These are phyloP conservation scores for Ethmia dodecea DNA, from an alignment of 2,888 invertebrate genomes.

Conservation along the genomic window DNA sequence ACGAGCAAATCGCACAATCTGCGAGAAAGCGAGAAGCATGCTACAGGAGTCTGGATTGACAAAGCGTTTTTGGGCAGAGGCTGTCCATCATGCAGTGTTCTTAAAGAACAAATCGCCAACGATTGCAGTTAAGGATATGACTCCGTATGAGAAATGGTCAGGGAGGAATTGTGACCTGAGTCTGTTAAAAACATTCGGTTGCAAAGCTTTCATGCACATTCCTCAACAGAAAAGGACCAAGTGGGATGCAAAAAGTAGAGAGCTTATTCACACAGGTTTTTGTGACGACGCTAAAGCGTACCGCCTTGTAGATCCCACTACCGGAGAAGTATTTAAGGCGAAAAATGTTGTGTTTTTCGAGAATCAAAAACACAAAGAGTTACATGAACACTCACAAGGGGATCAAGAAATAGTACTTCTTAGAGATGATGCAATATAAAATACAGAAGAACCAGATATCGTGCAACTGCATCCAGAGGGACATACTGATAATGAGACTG, in stretches of 20 bases:
- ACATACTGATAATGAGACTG: too few relatives aligned
- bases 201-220: slow-evolving; percentile 5
- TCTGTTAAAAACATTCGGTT: slow-evolving; percentile 13
- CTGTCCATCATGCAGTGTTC: slow-evolving; percentile 16
- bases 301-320: neutral
- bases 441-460: too few relatives aligned
- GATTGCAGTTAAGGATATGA: slow-evolving; percentile 3
- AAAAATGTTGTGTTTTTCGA: slow-evolving; percentile 10
- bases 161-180: slow-evolving; percentile 6
- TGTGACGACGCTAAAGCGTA: neutral
- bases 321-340: neutral
- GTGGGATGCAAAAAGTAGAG: neutral
- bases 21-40: slow-evolving; percentile 15
- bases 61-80: slow-evolving; percentile 12
- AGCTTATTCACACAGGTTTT: neutral
- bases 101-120: slow-evolving; percentile 15
- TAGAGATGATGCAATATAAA: too few relatives aligned
- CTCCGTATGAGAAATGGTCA: too few relatives aligned
- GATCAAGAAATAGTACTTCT: too few relatives aligned
- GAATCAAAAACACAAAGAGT: too few relatives aligned
- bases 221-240: neutral
- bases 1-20: slow-evolving; percentile 16
- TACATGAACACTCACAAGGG: too few relatives aligned
- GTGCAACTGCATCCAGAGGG: too few relatives aligned
- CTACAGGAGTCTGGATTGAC: slow-evolving; percentile 7